phyloP scores from a whole-genome alignment of 2,888 invertebrate genomes.

The Hirtodrosophila alboralis region DNA sequence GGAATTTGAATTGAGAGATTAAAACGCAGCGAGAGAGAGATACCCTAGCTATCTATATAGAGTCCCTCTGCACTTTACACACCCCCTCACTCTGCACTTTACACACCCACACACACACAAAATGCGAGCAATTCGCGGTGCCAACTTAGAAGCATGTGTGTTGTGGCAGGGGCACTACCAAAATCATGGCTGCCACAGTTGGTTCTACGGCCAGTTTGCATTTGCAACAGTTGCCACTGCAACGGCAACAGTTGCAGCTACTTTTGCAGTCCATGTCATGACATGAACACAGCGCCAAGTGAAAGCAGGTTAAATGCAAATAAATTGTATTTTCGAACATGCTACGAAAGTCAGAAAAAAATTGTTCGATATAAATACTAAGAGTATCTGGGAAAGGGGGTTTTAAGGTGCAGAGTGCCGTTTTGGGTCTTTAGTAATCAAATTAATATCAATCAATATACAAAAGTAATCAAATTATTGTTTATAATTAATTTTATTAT shows the following conservation, averaged over 20 bases:
- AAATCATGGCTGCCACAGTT: conserved; percentile 42
- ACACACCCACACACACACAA: conserved; percentile 40
- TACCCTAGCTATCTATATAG: no score
- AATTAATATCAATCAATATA: no score
- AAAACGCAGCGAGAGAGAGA: conserved; percentile 46
- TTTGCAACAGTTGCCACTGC: conserved; percentile 56
- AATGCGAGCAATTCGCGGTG: conserved; percentile 5
- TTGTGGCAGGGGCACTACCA: no score
- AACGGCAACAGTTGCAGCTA: conserved; percentile 48
- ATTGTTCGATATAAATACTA: no score
- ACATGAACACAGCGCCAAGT: conserved; percentile 66
- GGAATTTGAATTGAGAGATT: conserved; percentile 75
- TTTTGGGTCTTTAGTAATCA: conserved; percentile 48
- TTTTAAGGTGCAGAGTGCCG: no score
- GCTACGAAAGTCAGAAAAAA: conserved; percentile 4
- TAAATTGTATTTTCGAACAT: conserved; percentile 60
- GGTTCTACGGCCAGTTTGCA: conserved; percentile 40
- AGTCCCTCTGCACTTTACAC: neutral
- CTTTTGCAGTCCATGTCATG: conserved; percentile 59
- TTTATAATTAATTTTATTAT: conserved; percentile 62
- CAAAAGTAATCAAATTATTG: conserved; percentile 68
- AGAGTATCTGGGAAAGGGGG: no score
- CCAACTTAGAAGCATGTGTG: conserved; percentile 9
- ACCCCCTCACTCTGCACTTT: neutral
- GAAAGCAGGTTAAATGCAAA: conserved; percentile 83